Evolutionary conservation across 2,797 vertebrate species (phyloP).

Genomic region (Hylomyscus alleni): DNA sequence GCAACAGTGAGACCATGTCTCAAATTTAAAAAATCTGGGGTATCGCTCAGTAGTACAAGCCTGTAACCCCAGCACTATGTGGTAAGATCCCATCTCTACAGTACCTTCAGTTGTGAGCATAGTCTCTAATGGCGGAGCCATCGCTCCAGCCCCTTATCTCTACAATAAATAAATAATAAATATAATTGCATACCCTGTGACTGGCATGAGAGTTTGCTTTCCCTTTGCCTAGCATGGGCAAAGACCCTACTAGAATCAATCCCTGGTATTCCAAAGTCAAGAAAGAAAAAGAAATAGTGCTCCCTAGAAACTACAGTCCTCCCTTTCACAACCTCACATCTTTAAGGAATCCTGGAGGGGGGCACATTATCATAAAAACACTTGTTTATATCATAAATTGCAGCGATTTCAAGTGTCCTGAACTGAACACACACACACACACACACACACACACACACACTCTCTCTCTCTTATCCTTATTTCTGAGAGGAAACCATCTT

Average conservation of each 20-base stretch:
- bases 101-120: background rate
- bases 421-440: background rate
- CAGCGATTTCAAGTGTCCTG: background rate
- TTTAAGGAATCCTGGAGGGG: background rate
- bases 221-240: background rate
- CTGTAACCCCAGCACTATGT: background rate
- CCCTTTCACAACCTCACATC: background rate
- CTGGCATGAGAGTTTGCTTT: background rate
- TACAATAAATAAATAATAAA: background rate
- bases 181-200: background rate
- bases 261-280: background rate
- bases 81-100: background rate
- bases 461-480: background rate
- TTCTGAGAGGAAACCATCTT: slow-evolving; percentile 17
- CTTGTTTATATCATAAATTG: background rate
- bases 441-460: background rate
- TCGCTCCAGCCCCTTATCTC: background rate
- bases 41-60: background rate
- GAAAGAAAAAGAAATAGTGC: background rate
- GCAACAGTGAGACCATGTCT: background rate
- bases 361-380: background rate
- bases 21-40: background rate
- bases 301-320: background rate
- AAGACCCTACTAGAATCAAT: background rate
- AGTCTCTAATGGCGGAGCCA: background rate